Base-by-base conservation (phyloP, 2,888 invertebrate genomes). In the Leptarthrus brevirostris region DNA sequence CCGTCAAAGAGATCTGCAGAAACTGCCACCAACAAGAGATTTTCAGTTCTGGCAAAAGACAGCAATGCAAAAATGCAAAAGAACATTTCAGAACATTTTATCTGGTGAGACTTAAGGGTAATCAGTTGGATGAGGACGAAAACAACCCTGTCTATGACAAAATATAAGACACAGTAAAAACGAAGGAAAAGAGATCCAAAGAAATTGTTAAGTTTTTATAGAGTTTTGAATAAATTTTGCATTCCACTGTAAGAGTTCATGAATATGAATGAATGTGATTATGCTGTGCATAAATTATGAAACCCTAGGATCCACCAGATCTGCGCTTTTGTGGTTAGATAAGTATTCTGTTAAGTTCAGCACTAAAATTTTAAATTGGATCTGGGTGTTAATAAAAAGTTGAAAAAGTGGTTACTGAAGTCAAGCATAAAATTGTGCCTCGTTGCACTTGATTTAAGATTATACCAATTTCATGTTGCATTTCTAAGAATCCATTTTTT, bases 231-330 rank as follows among this genome's bases (percentile, higher is more conserved):
- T 71, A 74, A 74, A 71, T 74, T 74, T 74, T 74, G 71, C 56
- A 74, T 71, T 71, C 61, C 70, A 70, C 47, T 70, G 71, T 74
- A 71, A 74, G 61, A 74, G 61, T 74, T 74, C 74, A 74, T 74
- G 74, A 74, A 74, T 74, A 74, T 74, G 74, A 74, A 74, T 74
- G 74, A 74, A 74, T 71, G 74, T 74, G 61, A 74, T 74, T 74
- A 74, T 74, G 52, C 74, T 24, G 71, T 70, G 74, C 74, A 74
- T 74, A 74, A 74, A 74, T 74, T 74, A 74, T 54, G 69, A 47
- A 73, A 22, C 34, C 69, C 56, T 16, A 54, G 66, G 10, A 56
- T 54, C 66, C 69, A 44, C 69, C 20, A 71, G 71, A 74, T 74
- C 74, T 74, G 74, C 70, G 74, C 74, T 74, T 74, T 70, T 74